phyloP scores from a whole-genome alignment of 2,113 vertebrate genomes.

The Kryptolebias marmoratus region DNA sequence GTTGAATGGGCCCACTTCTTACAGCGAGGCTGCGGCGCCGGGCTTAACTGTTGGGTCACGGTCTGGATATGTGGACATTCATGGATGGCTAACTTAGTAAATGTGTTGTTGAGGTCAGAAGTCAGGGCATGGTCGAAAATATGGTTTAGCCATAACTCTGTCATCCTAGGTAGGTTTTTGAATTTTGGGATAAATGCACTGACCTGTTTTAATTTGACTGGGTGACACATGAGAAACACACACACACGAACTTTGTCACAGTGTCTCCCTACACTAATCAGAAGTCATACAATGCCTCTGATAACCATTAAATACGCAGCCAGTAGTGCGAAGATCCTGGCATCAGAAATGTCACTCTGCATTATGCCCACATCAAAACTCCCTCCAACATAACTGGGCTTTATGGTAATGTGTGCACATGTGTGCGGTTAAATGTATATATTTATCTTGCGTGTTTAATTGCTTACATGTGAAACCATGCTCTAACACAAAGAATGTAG shows the following conservation, averaged over 20 bases:
- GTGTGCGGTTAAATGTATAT: slow-evolving; percentile 7
- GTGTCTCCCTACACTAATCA: slow-evolving; percentile 62
- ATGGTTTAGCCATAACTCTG: slow-evolving; percentile 31
- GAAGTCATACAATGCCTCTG: slow-evolving; percentile 51
- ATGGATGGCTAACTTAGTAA: slow-evolving; percentile 68
- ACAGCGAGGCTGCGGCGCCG: slow-evolving; percentile 63
- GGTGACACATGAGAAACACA: slow-evolving; percentile 25
- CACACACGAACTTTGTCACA: slow-evolving; percentile 47
- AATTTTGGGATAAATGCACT: slow-evolving; percentile 35
- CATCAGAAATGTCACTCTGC: slow-evolving; percentile 72
- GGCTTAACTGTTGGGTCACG: slow-evolving; percentile 76
- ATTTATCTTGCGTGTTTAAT: background rate
- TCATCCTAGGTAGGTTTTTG: slow-evolving; percentile 39
- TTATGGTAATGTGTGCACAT: slow-evolving; percentile 15
- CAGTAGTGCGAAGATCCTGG: slow-evolving; percentile 79
- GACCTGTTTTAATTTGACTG: slow-evolving; percentile 28
- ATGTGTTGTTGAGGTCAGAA: slow-evolving; percentile 62
- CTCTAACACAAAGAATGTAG: slow-evolving; percentile 1
- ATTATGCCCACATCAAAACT: slow-evolving; percentile 68
- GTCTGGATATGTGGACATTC: slow-evolving; percentile 71
- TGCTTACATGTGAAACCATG: slow-evolving; percentile 1
- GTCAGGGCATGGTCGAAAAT: slow-evolving; percentile 40
- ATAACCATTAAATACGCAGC: slow-evolving; percentile 75
- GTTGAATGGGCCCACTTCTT: slow-evolving; percentile 54
- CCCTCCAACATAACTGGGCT: slow-evolving; percentile 58